Evolutionary conservation across 2,797 vertebrate species (phyloP).

Genomic region (Sardinella longiceps): DNA sequence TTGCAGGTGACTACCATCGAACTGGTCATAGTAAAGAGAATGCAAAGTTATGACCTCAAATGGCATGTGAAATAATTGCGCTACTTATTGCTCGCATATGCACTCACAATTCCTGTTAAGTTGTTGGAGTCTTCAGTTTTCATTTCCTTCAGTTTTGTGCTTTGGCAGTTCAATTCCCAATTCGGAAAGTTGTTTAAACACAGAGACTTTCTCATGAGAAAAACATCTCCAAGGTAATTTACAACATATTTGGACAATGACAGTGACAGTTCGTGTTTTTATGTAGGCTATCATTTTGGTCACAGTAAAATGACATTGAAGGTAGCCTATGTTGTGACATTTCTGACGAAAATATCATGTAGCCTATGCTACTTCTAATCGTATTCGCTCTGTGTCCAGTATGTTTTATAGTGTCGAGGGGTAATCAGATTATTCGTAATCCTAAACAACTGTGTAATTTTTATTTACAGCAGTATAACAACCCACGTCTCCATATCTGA

Average conservation of each 20-base stretch:
- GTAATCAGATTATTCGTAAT: constrained; percentile 8
- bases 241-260: no score
- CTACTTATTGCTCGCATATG: neutral
- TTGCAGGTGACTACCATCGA: neutral
- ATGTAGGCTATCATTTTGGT: neutral
- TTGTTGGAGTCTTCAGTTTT: neutral
- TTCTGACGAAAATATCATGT: neutral
- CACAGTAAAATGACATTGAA: neutral
- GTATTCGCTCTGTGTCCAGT: neutral
- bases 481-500: neutral
- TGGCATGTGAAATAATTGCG: neutral
- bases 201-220: no score
- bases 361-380: neutral
- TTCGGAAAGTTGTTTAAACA: neutral
- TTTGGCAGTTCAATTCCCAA: neutral
- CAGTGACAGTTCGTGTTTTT: neutral
- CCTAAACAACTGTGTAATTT: constrained; percentile 16
- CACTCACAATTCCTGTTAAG: neutral
- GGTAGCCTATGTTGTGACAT: neutral
- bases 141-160: neutral
- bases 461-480: neutral
- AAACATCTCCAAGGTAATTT: no score
- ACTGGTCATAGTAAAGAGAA: neutral
- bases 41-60: constrained; percentile 9
- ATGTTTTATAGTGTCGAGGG: neutral